Evolutionary conservation across 1,140 invertebrate genomes (phyloP).

Genomic region (Eueides isabella): DNA sequence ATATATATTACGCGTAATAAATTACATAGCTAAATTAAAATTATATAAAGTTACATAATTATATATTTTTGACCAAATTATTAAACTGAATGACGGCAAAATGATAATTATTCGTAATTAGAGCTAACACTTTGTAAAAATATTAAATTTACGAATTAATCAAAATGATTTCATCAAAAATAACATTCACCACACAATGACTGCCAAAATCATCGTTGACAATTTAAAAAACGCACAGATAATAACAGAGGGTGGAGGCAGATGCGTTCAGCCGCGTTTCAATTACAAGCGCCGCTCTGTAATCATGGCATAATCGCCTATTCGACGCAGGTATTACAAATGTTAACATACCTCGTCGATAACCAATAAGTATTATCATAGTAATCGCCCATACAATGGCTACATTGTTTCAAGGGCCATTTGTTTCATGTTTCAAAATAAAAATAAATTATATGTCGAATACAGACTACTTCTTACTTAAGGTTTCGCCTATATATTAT

Average conservation of each 20-base stretch:
- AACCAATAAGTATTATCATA: conserved; percentile 49
- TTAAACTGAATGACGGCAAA: no score
- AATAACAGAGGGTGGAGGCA: conserved; percentile 60
- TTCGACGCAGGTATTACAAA: conserved; percentile 49
- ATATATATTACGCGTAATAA: no score
- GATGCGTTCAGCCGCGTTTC: conserved; percentile 62
- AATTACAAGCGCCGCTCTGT: conserved; percentile 70
- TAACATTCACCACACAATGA: conserved; percentile 28
- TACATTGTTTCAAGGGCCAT: conserved; percentile 31
- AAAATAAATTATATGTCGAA: conserved; percentile 8
- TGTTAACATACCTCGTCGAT: conserved; percentile 53
- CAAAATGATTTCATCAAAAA: conserved; percentile 17
- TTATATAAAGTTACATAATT: no score
- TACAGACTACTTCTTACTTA: neutral
- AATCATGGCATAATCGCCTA: conserved; percentile 69
- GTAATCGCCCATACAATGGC: conserved; percentile 38
- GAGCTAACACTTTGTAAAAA: neutral
- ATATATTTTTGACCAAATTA: no score
- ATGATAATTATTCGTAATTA: no score
- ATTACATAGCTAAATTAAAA: neutral
- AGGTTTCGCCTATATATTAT: neutral
- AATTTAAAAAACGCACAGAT: conserved; percentile 56
- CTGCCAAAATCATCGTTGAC: conserved; percentile 48
- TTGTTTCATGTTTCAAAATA: neutral
- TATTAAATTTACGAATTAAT: neutral